Evolutionary conservation across 2,888 invertebrate species (phyloP).

Genomic region (Tinea pellionella): DNA sequence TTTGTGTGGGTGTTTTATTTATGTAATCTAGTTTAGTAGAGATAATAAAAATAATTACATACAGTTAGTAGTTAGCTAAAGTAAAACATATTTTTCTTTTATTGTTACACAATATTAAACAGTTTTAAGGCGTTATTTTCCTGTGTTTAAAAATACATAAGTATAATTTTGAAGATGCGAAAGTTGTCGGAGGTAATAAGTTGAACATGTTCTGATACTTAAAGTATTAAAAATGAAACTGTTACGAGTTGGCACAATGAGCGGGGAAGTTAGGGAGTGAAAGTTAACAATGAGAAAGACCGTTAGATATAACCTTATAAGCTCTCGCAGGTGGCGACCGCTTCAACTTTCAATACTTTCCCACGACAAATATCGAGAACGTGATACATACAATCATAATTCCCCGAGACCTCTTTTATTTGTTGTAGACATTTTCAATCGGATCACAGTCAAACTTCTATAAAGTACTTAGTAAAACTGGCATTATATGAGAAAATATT

Average conservation of each 20-base stretch:
- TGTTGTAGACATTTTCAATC: conserved; percentile 7
- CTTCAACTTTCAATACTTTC: conserved; percentile 32
- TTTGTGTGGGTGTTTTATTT: not conserved
- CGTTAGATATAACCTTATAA: conserved; percentile 24
- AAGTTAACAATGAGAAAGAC: conserved; percentile 32
- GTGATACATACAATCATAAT: conserved; percentile 25
- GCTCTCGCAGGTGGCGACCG: conserved; percentile 42
- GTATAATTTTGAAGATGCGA: not conserved
- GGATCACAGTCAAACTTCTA: conserved; percentile 3
- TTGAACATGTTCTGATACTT: conserved; percentile 29
- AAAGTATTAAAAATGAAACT: conserved; percentile 20
- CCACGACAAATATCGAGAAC: conserved; percentile 31
- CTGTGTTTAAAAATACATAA: not conserved
- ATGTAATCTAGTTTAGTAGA: too few species aligned
- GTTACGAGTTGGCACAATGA: conserved; percentile 32
- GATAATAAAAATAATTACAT: too few species aligned
- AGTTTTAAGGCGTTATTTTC: not conserved
- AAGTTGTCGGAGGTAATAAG: not conserved
- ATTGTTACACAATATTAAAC: too few species aligned
- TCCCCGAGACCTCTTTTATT: not conserved
- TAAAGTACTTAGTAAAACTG: conserved; percentile 1
- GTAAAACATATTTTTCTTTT: too few species aligned
- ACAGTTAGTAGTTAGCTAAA: too few species aligned
- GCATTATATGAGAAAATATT: not conserved
- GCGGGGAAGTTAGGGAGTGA: conserved; percentile 30